Evolutionary conservation across 2,113 vertebrate genomes (phyloP).

Genomic region (Phaethornis superciliosus): DNA sequence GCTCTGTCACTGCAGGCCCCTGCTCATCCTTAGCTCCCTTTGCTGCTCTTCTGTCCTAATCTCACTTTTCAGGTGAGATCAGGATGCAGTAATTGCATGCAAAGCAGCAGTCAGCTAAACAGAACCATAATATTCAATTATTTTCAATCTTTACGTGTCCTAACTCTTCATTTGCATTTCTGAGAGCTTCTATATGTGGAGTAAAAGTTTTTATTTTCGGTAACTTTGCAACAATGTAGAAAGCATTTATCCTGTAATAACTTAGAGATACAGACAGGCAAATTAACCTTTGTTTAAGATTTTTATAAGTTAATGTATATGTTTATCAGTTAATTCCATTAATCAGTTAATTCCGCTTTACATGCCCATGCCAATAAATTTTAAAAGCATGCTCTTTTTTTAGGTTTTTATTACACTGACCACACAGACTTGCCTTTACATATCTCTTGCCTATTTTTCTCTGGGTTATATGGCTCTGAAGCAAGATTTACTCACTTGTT

Average conservation of each 20-base stretch:
- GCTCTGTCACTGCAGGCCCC: neutral
- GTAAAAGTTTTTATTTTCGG: neutral
- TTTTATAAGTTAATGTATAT: slow-evolving; percentile 15
- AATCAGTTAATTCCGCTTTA: slow-evolving; percentile 12
- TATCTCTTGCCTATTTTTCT: neutral
- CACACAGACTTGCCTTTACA: neutral
- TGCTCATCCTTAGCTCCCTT: neutral
- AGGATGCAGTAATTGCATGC: neutral
- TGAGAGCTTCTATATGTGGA: neutral
- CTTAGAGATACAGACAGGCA: neutral
- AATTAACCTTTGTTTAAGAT: neutral
- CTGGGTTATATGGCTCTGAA: neutral
- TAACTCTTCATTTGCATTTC: slow-evolving; percentile 25
- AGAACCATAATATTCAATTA: neutral
- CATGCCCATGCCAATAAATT: neutral
- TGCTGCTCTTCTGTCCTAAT: neutral
- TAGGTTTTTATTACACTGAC: neutral
- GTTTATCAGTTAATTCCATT: slow-evolving; percentile 14
- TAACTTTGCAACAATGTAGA: neutral
- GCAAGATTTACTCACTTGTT: slow-evolving; percentile 31
- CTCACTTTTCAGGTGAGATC: neutral
- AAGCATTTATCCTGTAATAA: neutral
- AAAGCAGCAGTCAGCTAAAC: slow-evolving; percentile 19
- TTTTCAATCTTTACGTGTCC: neutral
- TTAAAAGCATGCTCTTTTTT: neutral